These are phyloP conservation scores for Philopedon plagiatum DNA, from an alignment of 2,888 invertebrate species.

Conservation along the genomic window DNA sequence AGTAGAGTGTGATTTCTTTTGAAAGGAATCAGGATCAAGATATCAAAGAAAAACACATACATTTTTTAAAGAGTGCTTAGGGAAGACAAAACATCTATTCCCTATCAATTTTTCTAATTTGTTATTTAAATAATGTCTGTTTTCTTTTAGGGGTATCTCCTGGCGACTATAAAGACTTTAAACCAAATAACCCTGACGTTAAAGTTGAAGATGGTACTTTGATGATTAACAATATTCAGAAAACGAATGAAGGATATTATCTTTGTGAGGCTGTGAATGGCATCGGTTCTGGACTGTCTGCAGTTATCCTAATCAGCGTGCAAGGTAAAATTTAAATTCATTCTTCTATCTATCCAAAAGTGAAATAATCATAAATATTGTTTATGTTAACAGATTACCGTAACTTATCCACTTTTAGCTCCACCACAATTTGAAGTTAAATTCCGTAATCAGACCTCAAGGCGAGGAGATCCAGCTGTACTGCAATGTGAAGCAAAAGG, in stretches of 20 bases:
- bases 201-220: constrained; percentile 96
- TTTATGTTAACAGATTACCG: no score
- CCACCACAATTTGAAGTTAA: constrained; percentile 95
- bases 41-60: no score
- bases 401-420: constrained; percentile 72
- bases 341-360: neutral
- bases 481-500: constrained; percentile 94
- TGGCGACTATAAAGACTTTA: constrained; percentile 93
- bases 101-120: neutral
- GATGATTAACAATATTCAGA: constrained; percentile 90
- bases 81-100: no score
- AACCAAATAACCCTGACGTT: constrained; percentile 90
- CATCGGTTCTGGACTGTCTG: constrained; percentile 94
- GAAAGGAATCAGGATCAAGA: no score
- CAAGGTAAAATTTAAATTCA: constrained; percentile 76
- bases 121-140: constrained; percentile 25
- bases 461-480: constrained; percentile 91
- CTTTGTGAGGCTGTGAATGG: constrained; percentile 97
- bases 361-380: neutral
- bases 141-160: constrained; percentile 82
- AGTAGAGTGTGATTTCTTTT: constrained; percentile 47
- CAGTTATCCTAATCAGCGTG: constrained; percentile 93
- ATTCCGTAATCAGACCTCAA: constrained; percentile 90
- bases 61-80: no score
- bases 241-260: constrained; percentile 95